Evolutionary conservation across 2,113 vertebrate genomes (phyloP).

Genomic region (Antechinus flavipes): DNA sequence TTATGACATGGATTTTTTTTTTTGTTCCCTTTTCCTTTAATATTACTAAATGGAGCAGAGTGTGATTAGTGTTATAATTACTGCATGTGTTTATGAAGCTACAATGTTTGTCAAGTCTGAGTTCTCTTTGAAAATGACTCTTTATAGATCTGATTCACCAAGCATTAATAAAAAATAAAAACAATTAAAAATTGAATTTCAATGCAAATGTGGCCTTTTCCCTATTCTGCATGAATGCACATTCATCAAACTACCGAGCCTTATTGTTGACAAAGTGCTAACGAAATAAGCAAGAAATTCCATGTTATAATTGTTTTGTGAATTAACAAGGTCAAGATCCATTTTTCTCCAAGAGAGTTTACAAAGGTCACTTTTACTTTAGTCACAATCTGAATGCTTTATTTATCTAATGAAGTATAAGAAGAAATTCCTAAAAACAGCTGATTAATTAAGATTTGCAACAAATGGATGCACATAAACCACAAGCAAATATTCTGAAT

Average conservation of each 20-base stretch:
- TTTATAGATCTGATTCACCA: conserved; percentile 81
- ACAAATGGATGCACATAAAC: conserved; percentile 27
- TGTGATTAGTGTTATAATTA: conserved; percentile 80
- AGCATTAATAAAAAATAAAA: conserved; percentile 84
- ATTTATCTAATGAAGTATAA: conserved; percentile 16
- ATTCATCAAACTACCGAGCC: conserved; percentile 81
- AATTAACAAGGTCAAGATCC: conserved; percentile 77
- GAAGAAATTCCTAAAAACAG: conserved; percentile 47
- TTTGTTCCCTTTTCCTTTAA: conserved; percentile 39
- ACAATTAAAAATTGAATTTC: conserved; percentile 88
- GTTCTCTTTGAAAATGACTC: conserved; percentile 72
- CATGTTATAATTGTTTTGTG: conserved; percentile 78
- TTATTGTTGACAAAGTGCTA: conserved; percentile 76
- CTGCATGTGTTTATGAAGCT: conserved; percentile 78
- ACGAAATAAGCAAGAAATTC: conserved; percentile 76
- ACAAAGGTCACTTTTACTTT: conserved; percentile 78
- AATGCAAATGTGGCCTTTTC: conserved; percentile 91
- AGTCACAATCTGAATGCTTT: conserved; percentile 62
- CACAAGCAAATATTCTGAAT: not conserved
- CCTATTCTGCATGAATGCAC: conserved; percentile 80
- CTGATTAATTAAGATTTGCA: conserved; percentile 38
- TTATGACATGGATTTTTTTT: conserved; percentile 32
- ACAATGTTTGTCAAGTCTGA: conserved; percentile 76
- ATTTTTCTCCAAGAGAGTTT: conserved; percentile 75
- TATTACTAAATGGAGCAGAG: conserved; percentile 60